Evolutionary conservation across 2,113 vertebrate species (phyloP).

Genomic region (Carassius gibelio): DNA sequence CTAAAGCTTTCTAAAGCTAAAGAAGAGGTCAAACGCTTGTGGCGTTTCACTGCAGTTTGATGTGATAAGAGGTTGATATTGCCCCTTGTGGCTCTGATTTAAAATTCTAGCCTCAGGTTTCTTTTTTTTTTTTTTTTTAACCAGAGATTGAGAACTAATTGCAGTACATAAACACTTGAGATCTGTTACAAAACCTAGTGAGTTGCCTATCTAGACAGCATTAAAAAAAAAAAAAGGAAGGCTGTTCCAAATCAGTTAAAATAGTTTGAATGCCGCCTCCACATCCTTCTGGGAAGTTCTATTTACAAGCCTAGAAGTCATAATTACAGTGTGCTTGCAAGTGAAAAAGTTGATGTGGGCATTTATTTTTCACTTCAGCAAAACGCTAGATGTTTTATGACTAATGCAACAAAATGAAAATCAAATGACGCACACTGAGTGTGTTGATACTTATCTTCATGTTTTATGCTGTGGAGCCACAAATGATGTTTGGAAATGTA

Average conservation of each 20-base stretch:
- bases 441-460: background rate
- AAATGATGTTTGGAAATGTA: background rate
- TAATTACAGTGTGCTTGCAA: background rate
- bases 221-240: conserved; percentile 1
- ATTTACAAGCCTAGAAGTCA: background rate
- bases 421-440: background rate
- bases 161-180: background rate
- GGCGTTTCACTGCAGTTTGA: conserved; percentile 50
- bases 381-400: background rate
- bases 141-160: background rate
- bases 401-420: conserved; percentile 19
- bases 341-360: background rate
- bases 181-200: background rate
- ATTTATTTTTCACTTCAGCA: background rate
- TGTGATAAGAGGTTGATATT: conserved; percentile 50
- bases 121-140: conserved; percentile 34
- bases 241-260: background rate
- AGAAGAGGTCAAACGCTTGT: conserved; percentile 62
- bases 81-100: conserved; percentile 60
- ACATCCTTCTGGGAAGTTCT: background rate
- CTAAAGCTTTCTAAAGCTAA: conserved; percentile 12
- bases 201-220: conserved; percentile 40
- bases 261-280: no score
- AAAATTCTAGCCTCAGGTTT: conserved; percentile 60
- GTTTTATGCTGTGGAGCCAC: background rate